Percentiles rank a stretch among this genome's conserved stretches.
These are phyloP conservation scores for Euura saliciscinereae DNA, from an alignment of 1,140 invertebrate species.

Conservation along the genomic window DNA sequence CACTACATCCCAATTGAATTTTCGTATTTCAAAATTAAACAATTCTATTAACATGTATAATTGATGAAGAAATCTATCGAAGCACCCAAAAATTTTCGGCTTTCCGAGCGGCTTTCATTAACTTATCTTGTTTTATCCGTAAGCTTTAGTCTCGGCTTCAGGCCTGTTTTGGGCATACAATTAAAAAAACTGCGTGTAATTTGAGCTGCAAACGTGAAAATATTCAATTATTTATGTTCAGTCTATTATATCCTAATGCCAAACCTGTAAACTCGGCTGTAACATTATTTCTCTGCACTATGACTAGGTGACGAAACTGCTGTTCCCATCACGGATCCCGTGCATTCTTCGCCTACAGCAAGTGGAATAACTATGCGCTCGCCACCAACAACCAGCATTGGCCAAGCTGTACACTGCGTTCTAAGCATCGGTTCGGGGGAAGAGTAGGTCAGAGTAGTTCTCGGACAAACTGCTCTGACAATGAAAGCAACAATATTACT, in stretches of 20 bases:
- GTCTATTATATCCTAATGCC: not conserved
- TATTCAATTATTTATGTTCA: not conserved
- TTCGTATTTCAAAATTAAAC: constrained; percentile 1
- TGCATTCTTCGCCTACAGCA: not conserved
- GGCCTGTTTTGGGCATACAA: not conserved
- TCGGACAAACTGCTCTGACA: not conserved
- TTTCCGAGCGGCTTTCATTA: too few relatives aligned
- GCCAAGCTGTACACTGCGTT: not conserved
- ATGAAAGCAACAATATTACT: not conserved
- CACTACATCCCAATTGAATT: not conserved
- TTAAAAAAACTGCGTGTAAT: not conserved
- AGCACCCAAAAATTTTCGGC: not conserved
- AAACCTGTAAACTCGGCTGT: not conserved
- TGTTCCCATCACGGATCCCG: not conserved
- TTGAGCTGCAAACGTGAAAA: not conserved
- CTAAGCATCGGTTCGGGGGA: not conserved
- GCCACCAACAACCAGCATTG: not conserved
- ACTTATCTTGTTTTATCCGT: not conserved
- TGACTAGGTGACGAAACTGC: not conserved
- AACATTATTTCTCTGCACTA: not conserved
- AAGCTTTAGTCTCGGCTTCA: not conserved
- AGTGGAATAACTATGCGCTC: not conserved
- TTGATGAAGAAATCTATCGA: not conserved
- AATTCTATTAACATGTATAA: not conserved
- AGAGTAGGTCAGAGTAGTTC: not conserved